Conservation (phyloP, 1,140 invertebrate species). For the Mamestra configurata region DNA sequence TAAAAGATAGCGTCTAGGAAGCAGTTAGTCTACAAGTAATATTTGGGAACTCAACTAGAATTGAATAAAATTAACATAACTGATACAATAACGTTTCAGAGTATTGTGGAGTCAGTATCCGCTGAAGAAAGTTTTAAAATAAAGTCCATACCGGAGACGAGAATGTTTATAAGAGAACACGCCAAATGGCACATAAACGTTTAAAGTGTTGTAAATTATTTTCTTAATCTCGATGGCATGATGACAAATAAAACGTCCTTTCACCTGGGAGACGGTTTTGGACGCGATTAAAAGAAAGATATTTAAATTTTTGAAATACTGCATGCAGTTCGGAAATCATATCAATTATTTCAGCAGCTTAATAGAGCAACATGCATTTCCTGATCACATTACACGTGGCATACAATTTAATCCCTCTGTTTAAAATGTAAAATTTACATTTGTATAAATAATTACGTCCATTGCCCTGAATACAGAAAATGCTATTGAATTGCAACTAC, state of each 20-base stretch:
- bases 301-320: slow-evolving; percentile 22
- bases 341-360: slow-evolving; percentile 1
- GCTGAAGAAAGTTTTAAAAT: slow-evolving; percentile 65
- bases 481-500: slow-evolving; percentile 34
- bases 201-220: slow-evolving; percentile 79
- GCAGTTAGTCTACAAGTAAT: neutral
- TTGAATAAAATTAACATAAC: neutral
- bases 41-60: neutral
- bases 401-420: slow-evolving; percentile 5
- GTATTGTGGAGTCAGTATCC: neutral
- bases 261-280: slow-evolving; percentile 70
- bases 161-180: slow-evolving; percentile 74
- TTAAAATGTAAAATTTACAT: slow-evolving; percentile 13
- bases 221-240: slow-evolving; percentile 62
- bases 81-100: slow-evolving; percentile 19
- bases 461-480: slow-evolving; percentile 34
- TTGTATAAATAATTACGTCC: slow-evolving; percentile 20
- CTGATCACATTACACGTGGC: slow-evolving; percentile 10
- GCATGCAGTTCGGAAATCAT: slow-evolving; percentile 19
- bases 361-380: slow-evolving; percentile 4
- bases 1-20: neutral
- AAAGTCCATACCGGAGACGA: slow-evolving; percentile 59
- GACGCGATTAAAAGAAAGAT: slow-evolving; percentile 32
- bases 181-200: slow-evolving; percentile 79
- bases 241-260: slow-evolving; percentile 78